Base-by-base conservation (phyloP, 2,113 vertebrate genomes). In the Oxyura jamaicensis region DNA sequence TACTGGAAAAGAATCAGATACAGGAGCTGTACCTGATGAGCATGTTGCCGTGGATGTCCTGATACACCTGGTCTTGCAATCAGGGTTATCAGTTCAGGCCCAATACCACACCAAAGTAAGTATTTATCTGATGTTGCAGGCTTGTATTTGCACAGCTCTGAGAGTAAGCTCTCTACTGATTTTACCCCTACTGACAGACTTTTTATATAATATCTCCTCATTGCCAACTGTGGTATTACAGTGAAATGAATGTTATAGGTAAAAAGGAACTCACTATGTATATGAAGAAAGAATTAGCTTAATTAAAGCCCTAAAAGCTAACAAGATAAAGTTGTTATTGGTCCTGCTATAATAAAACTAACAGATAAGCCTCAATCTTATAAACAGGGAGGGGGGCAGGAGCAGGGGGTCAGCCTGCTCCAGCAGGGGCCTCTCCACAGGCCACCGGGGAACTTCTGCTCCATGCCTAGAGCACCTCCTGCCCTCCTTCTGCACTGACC, bases 101-200 rank as follows among this genome's bases (percentile, higher is more conserved):
- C 6, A 39, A 8, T 21, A 31, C 31, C 25, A 50, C 42, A 46
- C 26, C 28, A 66, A 46, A 44, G 2, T 56, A 36, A 36, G 63
- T 63, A 21, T 17, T 26, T 3, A 0, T 20, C 82, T 58, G 31
- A 58, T 6, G 13, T 22, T 44, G 8, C 8, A 21, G 17, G 5
- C 4, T 25, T 0, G 0, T 35, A 33, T 62, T 72, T 52, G 11
- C 17, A 8, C 28, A 56, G 46, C 35, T 66, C 65, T 85, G 31
- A 77, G 39, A 65, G 3, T 17, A 69, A 44, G 44, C 7, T 65
- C 4, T 14, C 12, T 21, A 53, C 20, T 48, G 39, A 4, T 18
- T 83, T 90, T 10, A 41, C 3, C 9, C 12, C 17, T 28, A 13
- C 0, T 36, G 62, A 8, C 4, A 13, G 19, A 3, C 6, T 35